A percentile compares a stretch with the other conserved stretches of the same genome.
These are phyloP conservation scores for Drosophila gaucha DNA, from an alignment of 2,888 invertebrate genomes.

Conservation along the genomic window DNA sequence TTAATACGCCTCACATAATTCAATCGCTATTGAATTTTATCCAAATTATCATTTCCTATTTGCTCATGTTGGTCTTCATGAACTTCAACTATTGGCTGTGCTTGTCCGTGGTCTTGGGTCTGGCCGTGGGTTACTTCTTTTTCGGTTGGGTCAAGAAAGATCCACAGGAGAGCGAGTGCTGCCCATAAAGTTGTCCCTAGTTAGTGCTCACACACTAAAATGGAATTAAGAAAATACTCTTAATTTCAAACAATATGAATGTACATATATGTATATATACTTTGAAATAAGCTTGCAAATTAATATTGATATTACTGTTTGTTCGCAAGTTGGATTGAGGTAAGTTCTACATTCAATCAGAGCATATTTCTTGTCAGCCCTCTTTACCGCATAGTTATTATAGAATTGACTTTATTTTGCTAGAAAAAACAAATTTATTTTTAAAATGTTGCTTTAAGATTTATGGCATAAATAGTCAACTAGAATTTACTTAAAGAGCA, in stretches of 20 bases:
- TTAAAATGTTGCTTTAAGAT: conserved; percentile 35
- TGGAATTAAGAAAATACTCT: background rate
- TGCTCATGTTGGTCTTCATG: conserved; percentile 84
- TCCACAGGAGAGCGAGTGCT: conserved; percentile 80
- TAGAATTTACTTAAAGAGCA: conserved; percentile 72
- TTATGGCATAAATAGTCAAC: conserved; percentile 71
- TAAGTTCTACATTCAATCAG: conserved; percentile 3
- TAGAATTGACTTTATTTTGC: conserved; percentile 22
- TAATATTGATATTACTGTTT: conserved; percentile 4
- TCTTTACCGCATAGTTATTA: conserved; percentile 60
- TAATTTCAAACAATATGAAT: background rate
- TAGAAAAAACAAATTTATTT: conserved; percentile 64
- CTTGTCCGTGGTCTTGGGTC: conserved; percentile 82
- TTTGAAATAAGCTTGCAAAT: conserved; percentile 1
- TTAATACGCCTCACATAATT: conserved; percentile 72
- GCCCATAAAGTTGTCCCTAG: conserved; percentile 59
- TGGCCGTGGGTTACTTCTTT: conserved; percentile 82
- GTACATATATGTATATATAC: conserved; percentile 9
- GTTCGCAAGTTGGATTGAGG: conserved; percentile 10
- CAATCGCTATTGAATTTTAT: conserved; percentile 81
- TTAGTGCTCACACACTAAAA: background rate
- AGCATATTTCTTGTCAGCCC: conserved; percentile 46
- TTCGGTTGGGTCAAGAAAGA: conserved; percentile 83
- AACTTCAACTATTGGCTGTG: conserved; percentile 84
- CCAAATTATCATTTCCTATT: conserved; percentile 82